Evolutionary conservation across 2,797 vertebrate species (phyloP).

Genomic region (Apogon talboti): DNA sequence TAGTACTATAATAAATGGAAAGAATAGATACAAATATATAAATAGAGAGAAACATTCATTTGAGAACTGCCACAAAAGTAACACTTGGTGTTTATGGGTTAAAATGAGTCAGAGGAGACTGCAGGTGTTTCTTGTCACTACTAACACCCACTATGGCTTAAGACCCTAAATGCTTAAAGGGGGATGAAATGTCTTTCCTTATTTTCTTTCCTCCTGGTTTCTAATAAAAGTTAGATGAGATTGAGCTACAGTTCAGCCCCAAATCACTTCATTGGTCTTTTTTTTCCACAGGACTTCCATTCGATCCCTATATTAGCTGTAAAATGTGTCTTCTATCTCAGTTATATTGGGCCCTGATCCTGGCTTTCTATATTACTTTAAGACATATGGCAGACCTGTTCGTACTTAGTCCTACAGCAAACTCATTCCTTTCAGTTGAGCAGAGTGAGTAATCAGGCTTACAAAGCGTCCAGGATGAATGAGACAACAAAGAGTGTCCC

Average conservation of each 20-base stretch:
- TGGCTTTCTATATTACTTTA: slow-evolving; percentile 48
- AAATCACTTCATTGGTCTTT: slow-evolving; percentile 55
- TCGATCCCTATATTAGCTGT: slow-evolving; percentile 44
- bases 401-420: slow-evolving; percentile 10
- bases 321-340: slow-evolving; percentile 49
- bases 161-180: slow-evolving; percentile 38
- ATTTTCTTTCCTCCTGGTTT: slow-evolving; percentile 43
- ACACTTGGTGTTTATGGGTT: slow-evolving; percentile 5
- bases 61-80: not conserved
- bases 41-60: too few relatives aligned
- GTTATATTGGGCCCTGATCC: slow-evolving; percentile 54
- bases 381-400: slow-evolving; percentile 47
- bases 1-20: too few relatives aligned
- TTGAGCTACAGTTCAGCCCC: slow-evolving; percentile 24
- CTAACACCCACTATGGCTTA: slow-evolving; percentile 29
- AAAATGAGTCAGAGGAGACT: slow-evolving; percentile 14
- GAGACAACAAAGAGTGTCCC: slow-evolving; percentile 50
- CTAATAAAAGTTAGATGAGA: slow-evolving; percentile 57
- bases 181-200: slow-evolving; percentile 42
- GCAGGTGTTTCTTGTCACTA: slow-evolving; percentile 38
- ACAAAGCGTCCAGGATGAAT: slow-evolving; percentile 46
- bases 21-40: too few relatives aligned
- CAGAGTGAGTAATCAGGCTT: slow-evolving; percentile 53
- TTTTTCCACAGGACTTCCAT: slow-evolving; percentile 6
- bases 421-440: slow-evolving; percentile 30